These are phyloP conservation scores for Kryptopterus vitreolus DNA, from an alignment of 2,797 vertebrate genomes.

Conservation along the genomic window DNA sequence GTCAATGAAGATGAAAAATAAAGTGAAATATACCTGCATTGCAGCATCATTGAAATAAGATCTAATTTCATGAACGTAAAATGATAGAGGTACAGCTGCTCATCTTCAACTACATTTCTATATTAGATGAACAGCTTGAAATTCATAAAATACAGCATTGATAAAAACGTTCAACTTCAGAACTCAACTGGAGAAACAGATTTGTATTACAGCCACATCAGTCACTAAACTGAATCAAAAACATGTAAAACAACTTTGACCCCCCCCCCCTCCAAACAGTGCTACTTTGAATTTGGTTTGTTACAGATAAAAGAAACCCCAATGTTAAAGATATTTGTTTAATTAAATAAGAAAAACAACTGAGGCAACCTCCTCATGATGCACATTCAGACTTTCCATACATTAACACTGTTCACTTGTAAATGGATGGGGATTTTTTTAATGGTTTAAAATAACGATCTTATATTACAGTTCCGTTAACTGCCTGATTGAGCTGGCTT, in stretches of 20 bases:
- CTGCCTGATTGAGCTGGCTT: conserved; percentile 55
- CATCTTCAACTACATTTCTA: conserved; percentile 31
- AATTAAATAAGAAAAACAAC: conserved; percentile 51
- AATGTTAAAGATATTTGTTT: conserved; percentile 49
- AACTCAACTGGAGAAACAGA: conserved; percentile 25
- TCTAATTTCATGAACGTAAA: conserved; percentile 38
- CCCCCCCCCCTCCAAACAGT: not conserved
- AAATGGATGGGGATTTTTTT: conserved; percentile 43
- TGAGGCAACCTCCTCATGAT: conserved; percentile 34
- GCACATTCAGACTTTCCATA: conserved; percentile 45
- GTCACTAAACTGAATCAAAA: conserved; percentile 25
- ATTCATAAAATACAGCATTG: conserved; percentile 52
- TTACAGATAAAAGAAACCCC: conserved; percentile 41
- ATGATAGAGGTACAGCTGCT: conserved; percentile 39
- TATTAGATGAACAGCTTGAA: conserved; percentile 39
- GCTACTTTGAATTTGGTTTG: conserved; percentile 42
- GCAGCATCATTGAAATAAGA: conserved; percentile 34
- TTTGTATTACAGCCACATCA: conserved; percentile 3
- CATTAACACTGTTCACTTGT: conserved; percentile 49
- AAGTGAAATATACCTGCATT: conserved; percentile 26
- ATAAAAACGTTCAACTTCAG: conserved; percentile 22
- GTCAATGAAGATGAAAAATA: conserved; percentile 27
- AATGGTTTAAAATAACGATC: conserved; percentile 57
- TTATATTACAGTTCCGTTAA: conserved; percentile 52
- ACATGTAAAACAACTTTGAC: conserved; percentile 38